Evolutionary conservation across 1,140 invertebrate genomes (phyloP).

Genomic region (Drosophila subpulchrella): DNA sequence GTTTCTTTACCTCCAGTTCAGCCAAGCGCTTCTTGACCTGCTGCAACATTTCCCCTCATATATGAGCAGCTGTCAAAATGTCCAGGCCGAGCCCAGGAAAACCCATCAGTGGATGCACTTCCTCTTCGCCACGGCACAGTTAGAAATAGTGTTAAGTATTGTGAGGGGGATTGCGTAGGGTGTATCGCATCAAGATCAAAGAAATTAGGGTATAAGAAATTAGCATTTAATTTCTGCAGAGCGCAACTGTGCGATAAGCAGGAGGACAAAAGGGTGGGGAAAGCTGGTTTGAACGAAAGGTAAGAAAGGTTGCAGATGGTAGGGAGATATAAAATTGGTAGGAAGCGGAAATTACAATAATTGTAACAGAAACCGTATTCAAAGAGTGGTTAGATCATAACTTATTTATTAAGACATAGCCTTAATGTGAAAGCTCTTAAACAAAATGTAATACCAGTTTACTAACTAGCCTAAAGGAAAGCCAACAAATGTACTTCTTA

Average conservation of each 20-base stretch:
- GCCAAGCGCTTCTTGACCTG: slow-evolving; percentile 45
- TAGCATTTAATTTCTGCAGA: slow-evolving; percentile 32
- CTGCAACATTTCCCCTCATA: slow-evolving; percentile 14
- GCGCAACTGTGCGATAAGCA: slow-evolving; percentile 11
- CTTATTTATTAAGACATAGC: background rate
- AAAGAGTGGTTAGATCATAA: background rate
- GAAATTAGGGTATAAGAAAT: slow-evolving; percentile 35
- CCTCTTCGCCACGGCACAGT: slow-evolving; percentile 10
- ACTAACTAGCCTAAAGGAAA: too few species aligned
- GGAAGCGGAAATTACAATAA: background rate
- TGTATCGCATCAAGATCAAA: slow-evolving; percentile 38
- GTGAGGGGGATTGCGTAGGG: slow-evolving; percentile 19
- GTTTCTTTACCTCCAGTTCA: slow-evolving; percentile 11
- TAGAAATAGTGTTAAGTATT: slow-evolving; percentile 17
- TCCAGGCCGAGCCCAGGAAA: slow-evolving; percentile 21
- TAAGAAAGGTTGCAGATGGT: slow-evolving; percentile 9
- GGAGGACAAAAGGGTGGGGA: background rate
- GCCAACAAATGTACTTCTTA: too few species aligned
- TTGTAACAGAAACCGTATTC: background rate
- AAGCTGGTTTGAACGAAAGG: slow-evolving; percentile 4
- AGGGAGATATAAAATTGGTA: background rate
- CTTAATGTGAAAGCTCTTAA: too few species aligned
- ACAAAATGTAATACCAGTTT: too few species aligned
- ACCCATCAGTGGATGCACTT: slow-evolving; percentile 20
- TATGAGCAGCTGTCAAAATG: slow-evolving; percentile 51